Conservation (phyloP, 2,113 vertebrate species). For the Astur gentilis region DNA sequence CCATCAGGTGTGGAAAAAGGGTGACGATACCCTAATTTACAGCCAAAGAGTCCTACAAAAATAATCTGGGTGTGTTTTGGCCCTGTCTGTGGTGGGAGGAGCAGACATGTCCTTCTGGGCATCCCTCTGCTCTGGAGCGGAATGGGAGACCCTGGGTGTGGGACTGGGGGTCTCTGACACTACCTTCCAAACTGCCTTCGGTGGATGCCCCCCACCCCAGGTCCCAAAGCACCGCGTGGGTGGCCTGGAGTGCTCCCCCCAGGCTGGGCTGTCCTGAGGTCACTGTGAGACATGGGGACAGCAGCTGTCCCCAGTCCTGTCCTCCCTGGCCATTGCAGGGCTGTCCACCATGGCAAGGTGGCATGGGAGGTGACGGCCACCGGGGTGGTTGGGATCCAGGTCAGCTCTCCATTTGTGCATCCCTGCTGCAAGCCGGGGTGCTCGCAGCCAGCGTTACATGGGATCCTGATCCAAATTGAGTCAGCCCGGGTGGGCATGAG, state of each 20-base stretch:
- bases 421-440: not conserved
- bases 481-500: not conserved
- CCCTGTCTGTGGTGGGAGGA: not conserved
- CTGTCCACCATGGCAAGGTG: not conserved
- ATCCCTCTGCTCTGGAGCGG: not conserved
- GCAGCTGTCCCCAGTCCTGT: not conserved
- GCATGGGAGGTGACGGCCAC: not conserved
- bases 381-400: not conserved
- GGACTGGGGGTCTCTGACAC: not conserved
- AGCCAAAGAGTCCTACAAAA: not conserved
- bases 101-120: accelerated
- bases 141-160: accelerated
- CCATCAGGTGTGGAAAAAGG: accelerated
- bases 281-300: accelerated
- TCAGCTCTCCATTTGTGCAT: not conserved
- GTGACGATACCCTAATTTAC: not conserved
- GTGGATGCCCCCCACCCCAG: accelerated
- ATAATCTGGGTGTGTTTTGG: accelerated
- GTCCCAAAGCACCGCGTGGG: not conserved
- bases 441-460: accelerated
- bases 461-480: not conserved
- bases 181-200: not conserved
- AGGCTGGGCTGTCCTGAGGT: not conserved
- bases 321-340: not conserved
- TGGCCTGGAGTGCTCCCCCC: not conserved